Percentiles rank a stretch among this genome's conserved stretches.
Evolutionary conservation across 2,113 vertebrate species (phyloP).

Genomic region (Phocoena sinus): DNA sequence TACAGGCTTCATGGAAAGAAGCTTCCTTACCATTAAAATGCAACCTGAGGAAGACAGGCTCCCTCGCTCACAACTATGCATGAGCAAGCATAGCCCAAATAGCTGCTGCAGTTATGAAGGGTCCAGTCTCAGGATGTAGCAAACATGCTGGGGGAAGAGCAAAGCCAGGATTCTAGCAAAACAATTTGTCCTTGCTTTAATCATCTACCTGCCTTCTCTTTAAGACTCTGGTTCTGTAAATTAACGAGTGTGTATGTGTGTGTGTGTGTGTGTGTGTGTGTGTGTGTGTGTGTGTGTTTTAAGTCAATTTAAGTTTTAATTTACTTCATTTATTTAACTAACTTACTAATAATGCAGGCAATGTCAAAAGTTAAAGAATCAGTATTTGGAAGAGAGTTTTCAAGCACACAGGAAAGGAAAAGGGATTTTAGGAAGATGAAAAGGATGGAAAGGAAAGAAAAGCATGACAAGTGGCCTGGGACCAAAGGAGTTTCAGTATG

Average conservation of each 20-base stretch:
- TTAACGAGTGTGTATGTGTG: neutral
- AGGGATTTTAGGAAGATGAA: neutral
- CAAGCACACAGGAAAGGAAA: neutral
- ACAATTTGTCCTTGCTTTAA: neutral
- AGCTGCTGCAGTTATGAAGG: neutral
- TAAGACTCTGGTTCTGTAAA: neutral
- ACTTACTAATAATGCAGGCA: neutral
- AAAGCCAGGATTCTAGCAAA: neutral
- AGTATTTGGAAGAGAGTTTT: neutral
- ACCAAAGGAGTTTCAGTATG: neutral
- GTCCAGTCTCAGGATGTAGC: neutral
- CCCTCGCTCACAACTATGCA: neutral
- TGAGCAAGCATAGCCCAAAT: neutral
- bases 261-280: too few relatives aligned
- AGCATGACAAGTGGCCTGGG: neutral
- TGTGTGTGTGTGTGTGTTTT: neutral
- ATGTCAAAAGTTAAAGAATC: neutral
- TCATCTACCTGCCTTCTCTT: neutral
- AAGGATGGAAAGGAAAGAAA: neutral
- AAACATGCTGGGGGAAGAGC: rapidly evolving
- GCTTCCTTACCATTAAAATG: neutral
- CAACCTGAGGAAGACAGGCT: neutral
- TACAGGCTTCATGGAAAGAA: neutral
- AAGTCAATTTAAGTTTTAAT: neutral
- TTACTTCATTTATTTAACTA: neutral